These are phyloP conservation scores for Chesias legatella DNA, from an alignment of 2,888 invertebrate genomes.

Conservation along the genomic window DNA sequence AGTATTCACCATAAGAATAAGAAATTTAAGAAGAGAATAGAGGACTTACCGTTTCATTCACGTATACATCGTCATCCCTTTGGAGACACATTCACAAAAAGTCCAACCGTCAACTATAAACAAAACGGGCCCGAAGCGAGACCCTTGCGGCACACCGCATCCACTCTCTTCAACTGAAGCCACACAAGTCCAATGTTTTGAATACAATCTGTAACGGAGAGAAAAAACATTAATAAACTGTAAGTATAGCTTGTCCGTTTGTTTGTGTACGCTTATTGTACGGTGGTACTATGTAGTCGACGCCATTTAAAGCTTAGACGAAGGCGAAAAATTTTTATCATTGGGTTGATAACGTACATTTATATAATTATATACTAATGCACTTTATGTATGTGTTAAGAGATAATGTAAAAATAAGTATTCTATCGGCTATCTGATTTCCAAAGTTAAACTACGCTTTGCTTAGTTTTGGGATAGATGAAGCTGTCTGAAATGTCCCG, in stretches of 20 bases:
- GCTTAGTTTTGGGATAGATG: too few species aligned
- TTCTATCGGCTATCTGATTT: too few species aligned
- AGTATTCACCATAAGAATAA: constrained; percentile 1
- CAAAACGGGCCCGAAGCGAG: constrained; percentile 37
- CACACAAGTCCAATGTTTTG: constrained; percentile 64
- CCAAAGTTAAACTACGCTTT: too few species aligned
- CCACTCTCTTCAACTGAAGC: constrained; percentile 51
- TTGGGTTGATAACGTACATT: too few species aligned
- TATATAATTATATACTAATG: too few species aligned
- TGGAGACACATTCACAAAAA: constrained; percentile 73
- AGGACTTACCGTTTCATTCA: constrained; percentile 67
- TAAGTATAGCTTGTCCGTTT: constrained; percentile 40
- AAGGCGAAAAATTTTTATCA: too few species aligned
- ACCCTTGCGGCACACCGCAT: constrained; percentile 62
- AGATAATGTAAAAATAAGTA: too few species aligned
- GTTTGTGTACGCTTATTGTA: constrained; percentile 38
- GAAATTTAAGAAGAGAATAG: background rate
- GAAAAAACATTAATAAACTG: constrained; percentile 77
- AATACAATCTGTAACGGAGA: constrained; percentile 78
- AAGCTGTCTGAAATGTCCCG: too few species aligned
- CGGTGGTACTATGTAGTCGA: too few species aligned
- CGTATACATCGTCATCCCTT: constrained; percentile 64
- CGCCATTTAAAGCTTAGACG: too few species aligned
- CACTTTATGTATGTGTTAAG: too few species aligned
- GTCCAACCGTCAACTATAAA: constrained; percentile 30